Conservation (phyloP, 37 sponge, comb jelly and placozoan genomes). For the Agelas oroides region DNA sequence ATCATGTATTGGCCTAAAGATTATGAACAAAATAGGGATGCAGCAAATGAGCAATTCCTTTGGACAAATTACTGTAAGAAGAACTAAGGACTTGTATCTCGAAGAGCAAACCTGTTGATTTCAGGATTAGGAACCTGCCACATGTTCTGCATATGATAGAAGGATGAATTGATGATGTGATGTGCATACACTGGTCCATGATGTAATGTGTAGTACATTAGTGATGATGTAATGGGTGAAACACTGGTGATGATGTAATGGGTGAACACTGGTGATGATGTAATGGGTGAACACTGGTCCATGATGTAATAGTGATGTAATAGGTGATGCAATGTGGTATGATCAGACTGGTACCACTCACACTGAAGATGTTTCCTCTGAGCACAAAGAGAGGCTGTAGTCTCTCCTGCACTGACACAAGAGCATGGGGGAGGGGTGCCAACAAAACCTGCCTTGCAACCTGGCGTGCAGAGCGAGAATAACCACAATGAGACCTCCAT, state of each 20-base stretch:
- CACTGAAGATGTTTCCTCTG: conserved; percentile 59
- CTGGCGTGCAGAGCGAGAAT: conserved; percentile 1
- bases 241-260: too few relatives aligned
- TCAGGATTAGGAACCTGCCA: conserved; percentile 71
- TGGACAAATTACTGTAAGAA: not conserved
- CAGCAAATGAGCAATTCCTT: not conserved
- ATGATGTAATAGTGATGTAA: too few relatives aligned
- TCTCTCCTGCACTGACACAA: conserved; percentile 52
- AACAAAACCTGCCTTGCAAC: conserved; percentile 51
- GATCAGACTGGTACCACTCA: conserved; percentile 20
- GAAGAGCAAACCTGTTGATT: conserved; percentile 52
- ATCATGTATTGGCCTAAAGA: not conserved
- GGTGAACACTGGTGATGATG: too few relatives aligned
- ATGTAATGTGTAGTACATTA: too few relatives aligned
- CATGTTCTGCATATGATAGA: conserved; percentile 45
- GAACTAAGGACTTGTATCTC: not conserved
- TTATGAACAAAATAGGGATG: not conserved
- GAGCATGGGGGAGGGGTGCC: conserved; percentile 59
- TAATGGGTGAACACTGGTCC: too few relatives aligned
- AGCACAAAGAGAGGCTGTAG: conserved; percentile 67
- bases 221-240: too few relatives aligned
- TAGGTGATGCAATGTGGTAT: too few relatives aligned
- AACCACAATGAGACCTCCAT: not conserved
- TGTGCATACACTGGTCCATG: too few relatives aligned
- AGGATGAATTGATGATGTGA: not conserved